phyloP scores from a whole-genome alignment of 2,888 invertebrate genomes.

The Mythimna lalbum region DNA sequence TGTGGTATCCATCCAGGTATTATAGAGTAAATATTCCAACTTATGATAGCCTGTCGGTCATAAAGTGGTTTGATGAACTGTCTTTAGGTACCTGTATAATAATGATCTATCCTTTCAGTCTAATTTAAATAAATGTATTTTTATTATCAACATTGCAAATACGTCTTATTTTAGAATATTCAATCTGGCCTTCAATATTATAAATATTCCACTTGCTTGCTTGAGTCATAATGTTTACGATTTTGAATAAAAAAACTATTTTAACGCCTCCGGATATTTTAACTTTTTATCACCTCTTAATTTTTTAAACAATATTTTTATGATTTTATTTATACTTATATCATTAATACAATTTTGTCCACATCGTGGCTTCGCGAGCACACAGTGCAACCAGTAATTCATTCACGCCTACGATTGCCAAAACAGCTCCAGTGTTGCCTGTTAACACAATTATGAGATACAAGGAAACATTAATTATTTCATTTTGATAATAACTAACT shows the following conservation, averaged over 20 bases:
- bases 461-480: constrained; percentile 66
- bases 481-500: constrained; percentile 34
- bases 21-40: too few species aligned
- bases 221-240: constrained; percentile 5
- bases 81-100: too few species aligned
- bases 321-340: neutral
- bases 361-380: constrained; percentile 4
- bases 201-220: neutral
- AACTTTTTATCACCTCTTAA: constrained; percentile 18
- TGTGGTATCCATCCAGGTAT: too few species aligned
- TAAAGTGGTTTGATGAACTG: too few species aligned
- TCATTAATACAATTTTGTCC: constrained; percentile 34
- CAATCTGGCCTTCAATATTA: neutral
- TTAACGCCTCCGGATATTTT: constrained; percentile 1
- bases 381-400: constrained; percentile 65
- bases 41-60: too few species aligned
- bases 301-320: constrained; percentile 14
- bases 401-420: constrained; percentile 67
- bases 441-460: constrained; percentile 64
- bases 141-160: too few species aligned
- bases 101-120: too few species aligned
- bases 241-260: neutral
- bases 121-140: too few species aligned
- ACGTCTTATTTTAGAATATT: neutral
- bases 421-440: constrained; percentile 57